Evolutionary conservation across 1,140 invertebrate species (phyloP).

Genomic region (Octopus sinensis): DNA sequence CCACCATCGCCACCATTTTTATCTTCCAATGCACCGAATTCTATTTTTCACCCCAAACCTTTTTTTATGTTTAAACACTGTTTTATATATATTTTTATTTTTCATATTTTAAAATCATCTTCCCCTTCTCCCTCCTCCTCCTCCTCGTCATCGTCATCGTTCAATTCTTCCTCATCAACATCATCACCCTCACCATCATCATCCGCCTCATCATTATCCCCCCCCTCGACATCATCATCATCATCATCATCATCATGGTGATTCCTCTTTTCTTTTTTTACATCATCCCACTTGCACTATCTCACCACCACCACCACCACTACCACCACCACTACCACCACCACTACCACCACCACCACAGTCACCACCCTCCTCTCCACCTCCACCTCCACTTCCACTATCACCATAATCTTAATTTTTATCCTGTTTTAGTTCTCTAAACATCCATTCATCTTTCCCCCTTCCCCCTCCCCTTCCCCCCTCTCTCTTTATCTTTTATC

Average conservation of each 20-base stretch:
- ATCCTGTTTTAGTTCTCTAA: background rate
- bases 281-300: background rate
- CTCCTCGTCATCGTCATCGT: too few species aligned
- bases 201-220: too few species aligned
- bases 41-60: too few species aligned
- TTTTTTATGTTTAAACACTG: too few species aligned
- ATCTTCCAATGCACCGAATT: too few species aligned
- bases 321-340: background rate
- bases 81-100: too few species aligned
- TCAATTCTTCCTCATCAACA: too few species aligned
- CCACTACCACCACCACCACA: background rate
- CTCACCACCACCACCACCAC: slow-evolving; percentile 14
- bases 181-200: too few species aligned
- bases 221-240: slow-evolving; percentile 11
- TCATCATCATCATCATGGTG: slow-evolving; percentile 9
- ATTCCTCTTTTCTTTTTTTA: slow-evolving; percentile 6
- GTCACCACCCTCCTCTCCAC: slow-evolving; percentile 14
- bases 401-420: background rate
- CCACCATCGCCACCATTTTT: too few species aligned
- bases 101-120: too few species aligned
- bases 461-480: too few species aligned
- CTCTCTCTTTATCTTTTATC: too few species aligned
- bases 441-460: background rate
- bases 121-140: background rate
- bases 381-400: background rate